Conservation (phyloP, 2,888 invertebrate species). For the Lasioglossum zephyrum region DNA sequence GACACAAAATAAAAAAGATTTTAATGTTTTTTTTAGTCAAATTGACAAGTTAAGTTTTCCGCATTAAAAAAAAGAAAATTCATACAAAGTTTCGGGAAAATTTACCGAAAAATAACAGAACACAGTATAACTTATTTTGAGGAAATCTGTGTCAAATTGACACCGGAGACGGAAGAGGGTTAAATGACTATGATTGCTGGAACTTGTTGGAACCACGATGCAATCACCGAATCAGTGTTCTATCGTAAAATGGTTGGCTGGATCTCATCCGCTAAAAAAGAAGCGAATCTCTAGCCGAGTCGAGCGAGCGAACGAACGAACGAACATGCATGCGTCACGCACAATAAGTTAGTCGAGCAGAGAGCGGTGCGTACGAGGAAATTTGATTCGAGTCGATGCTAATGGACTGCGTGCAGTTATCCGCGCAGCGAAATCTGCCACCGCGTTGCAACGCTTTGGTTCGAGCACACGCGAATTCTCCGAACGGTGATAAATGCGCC, state of each 20-base stretch:
- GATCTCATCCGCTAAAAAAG: constrained; percentile 12
- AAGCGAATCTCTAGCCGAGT: background rate
- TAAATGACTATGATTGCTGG: background rate
- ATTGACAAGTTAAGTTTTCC: too few relatives aligned
- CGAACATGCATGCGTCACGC: constrained; percentile 25
- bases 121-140: too few relatives aligned
- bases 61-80: too few relatives aligned
- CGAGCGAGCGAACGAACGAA: background rate
- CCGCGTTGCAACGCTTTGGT: background rate
- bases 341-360: constrained; percentile 44
- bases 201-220: background rate
- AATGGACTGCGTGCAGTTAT: constrained; percentile 52
- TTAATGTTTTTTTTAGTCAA: too few relatives aligned
- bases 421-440: constrained; percentile 53
- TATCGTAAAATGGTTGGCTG: background rate
- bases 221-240: background rate
- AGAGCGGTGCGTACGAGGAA: constrained; percentile 40
- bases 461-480: constrained; percentile 35
- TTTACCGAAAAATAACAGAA: too few relatives aligned
- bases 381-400: constrained; percentile 57
- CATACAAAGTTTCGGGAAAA: too few relatives aligned
- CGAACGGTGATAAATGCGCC: constrained; percentile 55
- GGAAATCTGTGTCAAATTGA: too few relatives aligned
- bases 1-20: too few relatives aligned
- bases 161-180: too few relatives aligned